Evolutionary conservation across 1,140 invertebrate genomes (phyloP), one percentile per base, ranked within the genome.

Genomic region (Pseudobourletiella spinata): DNA sequence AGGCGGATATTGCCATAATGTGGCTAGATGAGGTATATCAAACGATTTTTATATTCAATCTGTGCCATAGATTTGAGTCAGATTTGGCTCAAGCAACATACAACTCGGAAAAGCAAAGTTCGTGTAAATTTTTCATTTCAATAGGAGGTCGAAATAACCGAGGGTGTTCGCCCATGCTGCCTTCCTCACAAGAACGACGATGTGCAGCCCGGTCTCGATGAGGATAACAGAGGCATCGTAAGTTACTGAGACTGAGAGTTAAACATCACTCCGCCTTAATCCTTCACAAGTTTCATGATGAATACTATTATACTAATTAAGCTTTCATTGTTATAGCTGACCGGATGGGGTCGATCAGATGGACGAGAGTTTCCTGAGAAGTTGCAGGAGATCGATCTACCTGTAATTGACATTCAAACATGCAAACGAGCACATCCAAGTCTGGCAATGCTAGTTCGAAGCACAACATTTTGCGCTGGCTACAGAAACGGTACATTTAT

Each of bases 1-100:
- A 60, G 6, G 52, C 61, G 15, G 65, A 67, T 57, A 67, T 67
- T 43, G 65, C 65, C 2, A 59, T 67, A 1, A 25, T 67, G 16
- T 67, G 50, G 29, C 39, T 61, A 2, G 55, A 58, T 16, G 30
- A 57, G 59, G 59, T 56, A 39, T 32, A 2, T 32, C 8, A 63
- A 22, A 29, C 28, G 32, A 39, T n/a, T 39, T 39, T 39, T 39
- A 39, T 39, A 39, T 39, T 39, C 8, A 39, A 39, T 11, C 32
- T 39, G 8, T 11, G 8, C 8, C 32, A 39, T 39, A 39, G 8
- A 11, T 39, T 39, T 39, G n/a, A 39, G 32, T 39, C n/a, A n/a
- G 32, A 39, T 39, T 39, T 39, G n/a, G 8, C n/a, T n/a, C n/a
- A n/a, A n/a, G n/a, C n/a, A n/a, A n/a, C n/a, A n/a, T n/a, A n/a